Conservation (phyloP, 1,140 invertebrate genomes). For the Aphidius gifuensis region DNA sequence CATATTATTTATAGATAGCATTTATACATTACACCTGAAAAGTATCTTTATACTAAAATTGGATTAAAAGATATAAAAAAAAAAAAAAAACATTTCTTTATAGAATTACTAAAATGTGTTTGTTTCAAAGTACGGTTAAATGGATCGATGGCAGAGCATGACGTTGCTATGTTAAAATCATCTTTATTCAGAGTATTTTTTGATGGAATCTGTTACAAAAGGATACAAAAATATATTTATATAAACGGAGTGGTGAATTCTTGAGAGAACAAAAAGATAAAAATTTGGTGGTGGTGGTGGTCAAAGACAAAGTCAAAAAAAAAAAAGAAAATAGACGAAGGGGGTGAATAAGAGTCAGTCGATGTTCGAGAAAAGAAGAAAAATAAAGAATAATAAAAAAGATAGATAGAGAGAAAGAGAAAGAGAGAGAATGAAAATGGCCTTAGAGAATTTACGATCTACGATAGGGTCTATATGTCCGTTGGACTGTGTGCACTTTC, state of each 20-base stretch:
- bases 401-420: constrained; percentile 2
- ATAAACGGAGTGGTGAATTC: too few species aligned
- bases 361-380: constrained; percentile 2
- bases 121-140: too few species aligned
- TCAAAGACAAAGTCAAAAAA: not conserved
- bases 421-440: constrained; percentile 26
- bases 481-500: constrained; percentile 31
- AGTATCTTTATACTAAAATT: too few species aligned
- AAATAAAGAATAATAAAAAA: not conserved
- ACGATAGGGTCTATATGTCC: constrained; percentile 25
- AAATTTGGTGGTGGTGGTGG: not conserved
- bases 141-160: too few species aligned
- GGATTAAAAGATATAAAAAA: too few species aligned
- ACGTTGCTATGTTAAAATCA: too few species aligned
- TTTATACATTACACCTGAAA: too few species aligned
- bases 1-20: too few species aligned
- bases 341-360: constrained; percentile 12
- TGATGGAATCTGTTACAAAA: not conserved
- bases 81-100: too few species aligned
- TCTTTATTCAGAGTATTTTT: not conserved
- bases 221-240: not conserved
- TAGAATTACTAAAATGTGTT: too few species aligned
- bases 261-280: constrained; percentile 4
- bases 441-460: constrained; percentile 28
- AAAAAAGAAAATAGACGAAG: constrained; percentile 22